phyloP scores from a whole-genome alignment of 2,113 vertebrate genomes.

The Myotis davidii region DNA sequence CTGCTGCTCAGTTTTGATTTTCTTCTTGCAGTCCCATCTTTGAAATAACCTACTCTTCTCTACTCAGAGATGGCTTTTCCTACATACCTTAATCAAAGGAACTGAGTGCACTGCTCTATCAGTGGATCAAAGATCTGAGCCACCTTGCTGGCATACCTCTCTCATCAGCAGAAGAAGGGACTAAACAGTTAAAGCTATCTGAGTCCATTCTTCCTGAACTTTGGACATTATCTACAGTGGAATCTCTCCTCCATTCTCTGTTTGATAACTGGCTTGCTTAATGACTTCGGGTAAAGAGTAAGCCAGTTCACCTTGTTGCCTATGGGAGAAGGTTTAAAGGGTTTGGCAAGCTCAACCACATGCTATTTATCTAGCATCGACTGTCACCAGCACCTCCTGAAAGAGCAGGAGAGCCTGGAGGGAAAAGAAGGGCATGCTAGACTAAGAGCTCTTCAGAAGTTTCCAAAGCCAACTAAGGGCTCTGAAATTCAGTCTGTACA shows the following conservation, averaged over 20 bases:
- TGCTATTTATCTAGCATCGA: not conserved
- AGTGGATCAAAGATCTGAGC: not conserved
- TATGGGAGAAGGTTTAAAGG: not conserved
- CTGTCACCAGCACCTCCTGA: not conserved
- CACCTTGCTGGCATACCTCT: not conserved
- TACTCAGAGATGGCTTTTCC: not conserved
- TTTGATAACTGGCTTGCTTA: not conserved
- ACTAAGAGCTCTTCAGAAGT: not conserved
- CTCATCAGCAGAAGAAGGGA: not conserved
- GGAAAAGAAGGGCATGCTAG: not conserved
- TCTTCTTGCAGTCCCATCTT: not conserved
- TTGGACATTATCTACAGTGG: not conserved
- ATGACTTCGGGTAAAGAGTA: not conserved
- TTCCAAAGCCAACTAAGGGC: not conserved
- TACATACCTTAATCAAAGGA: not conserved
- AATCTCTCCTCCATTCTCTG: not conserved
- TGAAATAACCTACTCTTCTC: constrained; percentile 74
- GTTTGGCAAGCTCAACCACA: not conserved
- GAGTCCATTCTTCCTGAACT: no score
- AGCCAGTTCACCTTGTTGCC: not conserved
- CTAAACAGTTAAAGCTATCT: not conserved
- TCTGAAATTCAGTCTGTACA: not conserved
- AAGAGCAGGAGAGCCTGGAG: not conserved
- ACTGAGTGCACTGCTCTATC: not conserved
- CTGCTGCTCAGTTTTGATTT: not conserved